phyloP scores from a whole-genome alignment of 2,113 vertebrate species.

The Poeciliopsis retropinna region DNA sequence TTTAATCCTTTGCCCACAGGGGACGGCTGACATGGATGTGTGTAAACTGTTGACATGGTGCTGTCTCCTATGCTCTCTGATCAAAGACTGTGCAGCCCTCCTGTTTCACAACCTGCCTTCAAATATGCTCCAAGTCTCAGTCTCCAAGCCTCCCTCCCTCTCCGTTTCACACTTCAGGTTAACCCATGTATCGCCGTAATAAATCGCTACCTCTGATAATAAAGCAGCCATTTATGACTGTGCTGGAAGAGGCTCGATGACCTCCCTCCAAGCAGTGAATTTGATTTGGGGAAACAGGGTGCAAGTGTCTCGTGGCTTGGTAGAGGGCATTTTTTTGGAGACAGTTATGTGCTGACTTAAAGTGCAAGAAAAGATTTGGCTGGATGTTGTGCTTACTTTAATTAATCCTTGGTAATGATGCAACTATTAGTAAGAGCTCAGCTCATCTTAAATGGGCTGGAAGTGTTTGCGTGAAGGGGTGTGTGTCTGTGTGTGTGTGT shows the following conservation, averaged over 20 bases:
- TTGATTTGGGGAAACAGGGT: constrained; percentile 32
- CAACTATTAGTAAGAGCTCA: constrained; percentile 81
- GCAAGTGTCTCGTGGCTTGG: constrained; percentile 9
- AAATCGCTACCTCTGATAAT: constrained; percentile 41
- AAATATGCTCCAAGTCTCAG: constrained; percentile 59
- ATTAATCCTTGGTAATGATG: constrained; percentile 85
- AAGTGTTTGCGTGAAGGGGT: constrained; percentile 31
- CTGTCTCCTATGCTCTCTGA: constrained; percentile 78
- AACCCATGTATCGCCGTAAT: constrained; percentile 27
- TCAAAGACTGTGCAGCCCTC: constrained; percentile 74
- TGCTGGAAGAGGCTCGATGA: constrained; percentile 27
- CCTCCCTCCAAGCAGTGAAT: constrained; percentile 34
- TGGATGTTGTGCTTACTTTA: constrained; percentile 74
- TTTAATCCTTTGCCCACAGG: constrained; percentile 77
- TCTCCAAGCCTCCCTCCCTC: constrained; percentile 37
- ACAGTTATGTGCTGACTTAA: constrained; percentile 30
- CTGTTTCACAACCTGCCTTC: constrained; percentile 74
- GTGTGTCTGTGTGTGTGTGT: neutral
- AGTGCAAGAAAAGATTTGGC: constrained; percentile 61
- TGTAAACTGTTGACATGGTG: constrained; percentile 81
- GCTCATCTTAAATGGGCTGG: constrained; percentile 64
- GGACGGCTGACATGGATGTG: constrained; percentile 77
- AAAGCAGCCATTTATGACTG: constrained; percentile 42
- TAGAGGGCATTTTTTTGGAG: constrained; percentile 25
- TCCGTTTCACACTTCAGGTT: constrained; percentile 44